phyloP scores from a whole-genome alignment of 2,113 vertebrate species.

The Chascanopsetta lugubris region DNA sequence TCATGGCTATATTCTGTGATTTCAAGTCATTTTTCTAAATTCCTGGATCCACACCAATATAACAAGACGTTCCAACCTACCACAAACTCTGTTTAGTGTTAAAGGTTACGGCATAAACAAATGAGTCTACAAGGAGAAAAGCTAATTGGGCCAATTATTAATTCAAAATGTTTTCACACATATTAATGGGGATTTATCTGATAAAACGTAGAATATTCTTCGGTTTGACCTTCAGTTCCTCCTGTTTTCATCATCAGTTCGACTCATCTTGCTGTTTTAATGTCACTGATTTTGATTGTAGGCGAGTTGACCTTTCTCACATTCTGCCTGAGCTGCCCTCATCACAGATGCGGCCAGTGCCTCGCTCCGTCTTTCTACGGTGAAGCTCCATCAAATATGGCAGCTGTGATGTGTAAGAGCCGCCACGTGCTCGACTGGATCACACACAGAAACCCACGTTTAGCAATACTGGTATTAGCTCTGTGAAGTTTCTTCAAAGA shows the following conservation, averaged over 20 bases:
- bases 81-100: too few relatives aligned
- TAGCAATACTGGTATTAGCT: slow-evolving; percentile 20
- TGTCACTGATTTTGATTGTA: slow-evolving; percentile 61
- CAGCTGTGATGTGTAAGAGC: slow-evolving; percentile 26
- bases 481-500: background rate
- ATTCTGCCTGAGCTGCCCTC: slow-evolving; percentile 1
- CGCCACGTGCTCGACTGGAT: slow-evolving; percentile 28
- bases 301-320: slow-evolving; percentile 55
- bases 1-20: too few relatives aligned
- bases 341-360: background rate
- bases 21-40: too few relatives aligned
- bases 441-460: slow-evolving; percentile 8
- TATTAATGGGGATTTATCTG: background rate
- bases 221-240: slow-evolving; percentile 9
- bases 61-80: too few relatives aligned
- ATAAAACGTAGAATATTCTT: background rate
- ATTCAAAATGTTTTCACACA: background rate
- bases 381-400: slow-evolving; percentile 6
- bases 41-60: too few relatives aligned
- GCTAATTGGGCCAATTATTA: too few relatives aligned
- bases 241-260: slow-evolving; percentile 22
- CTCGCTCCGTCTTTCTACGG: slow-evolving; percentile 6
- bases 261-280: slow-evolving; percentile 54
- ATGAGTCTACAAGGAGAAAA: too few relatives aligned
- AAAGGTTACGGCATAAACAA: too few relatives aligned